Percentiles rank a stretch among this genome's conserved stretches.
phyloP scores from a whole-genome alignment of 2,113 vertebrate species.

The Megatriorchis doriae region DNA sequence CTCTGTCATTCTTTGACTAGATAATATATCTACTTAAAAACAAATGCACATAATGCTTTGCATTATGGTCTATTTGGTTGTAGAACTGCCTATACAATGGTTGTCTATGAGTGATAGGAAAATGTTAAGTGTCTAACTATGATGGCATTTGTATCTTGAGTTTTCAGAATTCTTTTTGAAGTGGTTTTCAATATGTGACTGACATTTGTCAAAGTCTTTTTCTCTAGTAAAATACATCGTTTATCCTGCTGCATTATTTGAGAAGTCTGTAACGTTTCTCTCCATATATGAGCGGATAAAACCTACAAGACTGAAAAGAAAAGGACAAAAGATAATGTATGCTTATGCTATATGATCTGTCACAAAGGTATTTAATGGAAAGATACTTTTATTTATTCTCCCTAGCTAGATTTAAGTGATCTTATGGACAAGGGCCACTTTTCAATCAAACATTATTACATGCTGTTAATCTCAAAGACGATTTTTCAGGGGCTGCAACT shows the following conservation, averaged over 20 bases:
- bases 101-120: not conserved
- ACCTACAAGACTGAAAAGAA: not conserved
- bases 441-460: not conserved
- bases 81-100: not conserved
- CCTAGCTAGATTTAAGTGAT: not conserved
- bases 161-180: not conserved
- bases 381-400: not conserved
- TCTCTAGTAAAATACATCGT: not conserved
- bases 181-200: not conserved
- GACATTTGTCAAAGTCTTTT: not conserved
- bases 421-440: not conserved
- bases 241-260: not conserved
- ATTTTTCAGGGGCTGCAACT: not conserved
- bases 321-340: not conserved
- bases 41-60: not conserved
- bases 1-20: not conserved
- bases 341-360: not conserved
- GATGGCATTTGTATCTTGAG: not conserved
- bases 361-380: not conserved
- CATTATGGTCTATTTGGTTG: not conserved
- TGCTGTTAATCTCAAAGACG: not conserved
- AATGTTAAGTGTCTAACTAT: not conserved
- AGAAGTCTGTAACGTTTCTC: not conserved
- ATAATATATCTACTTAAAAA: not conserved
- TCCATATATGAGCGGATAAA: not conserved